phyloP scores from a whole-genome alignment of 2,113 vertebrate species.

The Amazona vittata region DNA sequence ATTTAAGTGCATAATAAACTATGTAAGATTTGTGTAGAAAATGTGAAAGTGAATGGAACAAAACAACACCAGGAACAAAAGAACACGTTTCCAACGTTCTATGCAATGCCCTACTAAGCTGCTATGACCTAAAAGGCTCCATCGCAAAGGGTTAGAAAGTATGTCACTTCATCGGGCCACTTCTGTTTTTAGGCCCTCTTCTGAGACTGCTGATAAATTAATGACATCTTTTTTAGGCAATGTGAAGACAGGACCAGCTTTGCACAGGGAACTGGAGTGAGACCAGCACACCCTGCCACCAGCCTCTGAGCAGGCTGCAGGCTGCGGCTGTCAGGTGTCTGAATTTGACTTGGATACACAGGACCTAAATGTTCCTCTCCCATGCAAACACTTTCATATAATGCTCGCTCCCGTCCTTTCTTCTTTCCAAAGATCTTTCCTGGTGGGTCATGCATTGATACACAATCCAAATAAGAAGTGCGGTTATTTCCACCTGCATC shows the following conservation, averaged over 20 bases:
- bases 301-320: neutral
- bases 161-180: neutral
- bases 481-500: neutral
- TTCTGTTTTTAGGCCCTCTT: slow-evolving; percentile 5
- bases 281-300: neutral
- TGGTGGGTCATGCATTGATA: fast-evolving
- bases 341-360: neutral
- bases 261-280: neutral
- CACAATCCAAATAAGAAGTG: neutral
- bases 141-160: neutral
- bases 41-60: neutral
- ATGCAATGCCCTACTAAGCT: neutral
- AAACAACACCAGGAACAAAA: neutral
- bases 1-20: neutral
- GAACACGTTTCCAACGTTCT: neutral
- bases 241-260: neutral
- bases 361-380: neutral
- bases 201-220: slow-evolving; percentile 4
- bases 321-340: neutral
- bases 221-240: neutral
- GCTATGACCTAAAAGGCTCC: neutral
- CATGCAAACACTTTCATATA: neutral
- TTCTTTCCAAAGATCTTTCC: neutral
- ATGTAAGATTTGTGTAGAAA: neutral
- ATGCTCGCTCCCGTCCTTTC: neutral